A percentile compares a stretch with the other conserved stretches of the same genome.
Evolutionary conservation across 2,797 vertebrate species (phyloP).

Genomic region (Philypnodon macrostomus): DNA sequence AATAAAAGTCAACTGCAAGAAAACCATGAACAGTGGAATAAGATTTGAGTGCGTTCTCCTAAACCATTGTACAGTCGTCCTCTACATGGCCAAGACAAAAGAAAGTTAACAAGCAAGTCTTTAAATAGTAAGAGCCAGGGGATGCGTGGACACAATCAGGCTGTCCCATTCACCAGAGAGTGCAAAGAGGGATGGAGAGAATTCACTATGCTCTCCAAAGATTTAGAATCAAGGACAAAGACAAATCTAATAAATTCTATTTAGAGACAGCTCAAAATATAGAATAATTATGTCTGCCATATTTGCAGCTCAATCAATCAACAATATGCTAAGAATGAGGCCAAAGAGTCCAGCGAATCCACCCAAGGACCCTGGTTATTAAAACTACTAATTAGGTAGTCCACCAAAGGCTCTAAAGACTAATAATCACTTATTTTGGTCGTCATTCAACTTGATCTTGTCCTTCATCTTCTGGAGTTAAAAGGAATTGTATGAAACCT

Average conservation of each 20-base stretch:
- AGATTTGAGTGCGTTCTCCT: constrained; percentile 23
- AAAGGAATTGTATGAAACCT: background rate
- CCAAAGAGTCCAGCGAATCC: constrained; percentile 63
- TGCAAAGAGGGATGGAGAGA: constrained; percentile 51
- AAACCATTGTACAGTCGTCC: constrained; percentile 40
- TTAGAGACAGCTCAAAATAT: constrained; percentile 75
- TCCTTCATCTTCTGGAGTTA: constrained; percentile 44
- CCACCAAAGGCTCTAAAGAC: no score
- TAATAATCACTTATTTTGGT: constrained; percentile 60
- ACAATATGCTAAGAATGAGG: constrained; percentile 72
- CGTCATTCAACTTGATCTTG: constrained; percentile 35
- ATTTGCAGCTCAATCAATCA: constrained; percentile 78
- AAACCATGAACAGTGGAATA: constrained; percentile 5
- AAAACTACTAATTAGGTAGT: constrained; percentile 66
- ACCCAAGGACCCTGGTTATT: constrained; percentile 69
- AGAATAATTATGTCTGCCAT: constrained; percentile 75
- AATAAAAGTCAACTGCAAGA: no score
- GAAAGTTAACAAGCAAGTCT: constrained; percentile 69
- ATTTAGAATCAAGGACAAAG: constrained; percentile 73
- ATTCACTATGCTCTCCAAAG: constrained; percentile 66
- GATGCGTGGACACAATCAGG: constrained; percentile 76
- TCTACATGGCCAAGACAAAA: constrained; percentile 61
- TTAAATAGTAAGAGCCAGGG: constrained; percentile 74
- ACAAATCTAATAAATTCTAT: constrained; percentile 79
- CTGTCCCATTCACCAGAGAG: constrained; percentile 73